phyloP scores from a whole-genome alignment of 1,140 invertebrate species.

The Brachionus rubens region DNA sequence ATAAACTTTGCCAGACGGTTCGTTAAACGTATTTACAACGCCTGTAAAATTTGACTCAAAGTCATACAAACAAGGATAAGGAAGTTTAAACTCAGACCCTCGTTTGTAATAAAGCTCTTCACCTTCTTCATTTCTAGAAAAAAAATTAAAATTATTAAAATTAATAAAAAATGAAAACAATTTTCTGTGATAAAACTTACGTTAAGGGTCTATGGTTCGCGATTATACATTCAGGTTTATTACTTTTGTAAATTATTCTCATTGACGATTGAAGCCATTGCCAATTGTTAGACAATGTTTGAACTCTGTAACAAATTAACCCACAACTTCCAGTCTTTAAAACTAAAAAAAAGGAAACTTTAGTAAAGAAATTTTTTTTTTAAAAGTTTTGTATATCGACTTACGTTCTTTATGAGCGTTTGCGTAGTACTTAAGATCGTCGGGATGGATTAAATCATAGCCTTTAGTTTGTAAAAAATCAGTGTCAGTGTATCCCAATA shows the following conservation, averaged over 20 bases:
- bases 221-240: constrained; percentile 96
- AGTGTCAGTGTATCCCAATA: constrained; percentile 85
- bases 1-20: background rate
- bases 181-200: constrained; percentile 65
- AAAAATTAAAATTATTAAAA: constrained; percentile 24
- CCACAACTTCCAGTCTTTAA: constrained; percentile 95
- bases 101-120: constrained; percentile 88
- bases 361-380: background rate
- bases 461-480: constrained; percentile 86
- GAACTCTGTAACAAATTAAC: constrained; percentile 93
- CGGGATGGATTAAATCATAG: constrained; percentile 93
- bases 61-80: constrained; percentile 73
- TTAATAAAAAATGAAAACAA: constrained; percentile 1
- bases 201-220: constrained; percentile 94
- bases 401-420: constrained; percentile 97
- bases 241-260: constrained; percentile 94
- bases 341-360: constrained; percentile 67
- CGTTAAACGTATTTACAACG: background rate
- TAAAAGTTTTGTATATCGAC: constrained; percentile 59
- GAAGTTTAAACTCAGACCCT: constrained; percentile 98
- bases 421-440: constrained; percentile 93
- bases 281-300: constrained; percentile 81
- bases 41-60: constrained; percentile 50
- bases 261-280: constrained; percentile 97
- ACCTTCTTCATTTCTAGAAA: constrained; percentile 90